A percentile compares a stretch with the other conserved stretches of the same genome.
phyloP scores from a whole-genome alignment of 1,140 invertebrate species.

The Polypedilum pembai region DNA sequence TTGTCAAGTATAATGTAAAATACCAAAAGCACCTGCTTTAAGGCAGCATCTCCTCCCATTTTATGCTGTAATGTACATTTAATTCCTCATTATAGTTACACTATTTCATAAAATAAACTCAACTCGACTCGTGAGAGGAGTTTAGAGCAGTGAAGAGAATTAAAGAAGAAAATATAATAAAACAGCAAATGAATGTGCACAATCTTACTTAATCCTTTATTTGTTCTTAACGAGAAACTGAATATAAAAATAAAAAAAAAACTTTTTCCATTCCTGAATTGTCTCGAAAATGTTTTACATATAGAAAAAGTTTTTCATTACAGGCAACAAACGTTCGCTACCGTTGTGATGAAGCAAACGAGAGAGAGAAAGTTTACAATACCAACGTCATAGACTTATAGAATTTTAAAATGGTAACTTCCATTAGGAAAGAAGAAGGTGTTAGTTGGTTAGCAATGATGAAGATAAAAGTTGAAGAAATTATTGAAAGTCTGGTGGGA shows the following conservation, averaged over 20 bases:
- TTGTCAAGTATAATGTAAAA: too few relatives aligned
- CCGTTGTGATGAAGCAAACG: background rate
- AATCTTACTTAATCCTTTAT: conserved; percentile 19
- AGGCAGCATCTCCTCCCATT: background rate
- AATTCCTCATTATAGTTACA: conserved; percentile 7
- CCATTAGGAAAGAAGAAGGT: too few relatives aligned
- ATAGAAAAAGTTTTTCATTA: conserved; percentile 7
- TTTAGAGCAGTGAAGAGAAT: background rate
- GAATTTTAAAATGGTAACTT: too few relatives aligned
- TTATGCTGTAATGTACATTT: background rate
- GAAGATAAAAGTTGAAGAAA: too few relatives aligned
- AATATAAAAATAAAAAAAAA: background rate
- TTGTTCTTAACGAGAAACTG: conserved; percentile 9
- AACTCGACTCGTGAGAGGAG: background rate
- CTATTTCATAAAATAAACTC: conserved; percentile 1
- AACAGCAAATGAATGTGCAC: conserved; percentile 6
- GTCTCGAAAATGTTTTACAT: background rate
- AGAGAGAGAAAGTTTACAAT: background rate
- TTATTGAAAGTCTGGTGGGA: too few relatives aligned
- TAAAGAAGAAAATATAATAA: background rate
- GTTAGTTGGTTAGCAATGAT: too few relatives aligned
- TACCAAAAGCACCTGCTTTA: too few relatives aligned
- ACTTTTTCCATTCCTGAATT: conserved; percentile 10
- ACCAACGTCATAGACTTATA: background rate
- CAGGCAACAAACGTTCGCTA: background rate